Evolutionary conservation across 2,888 invertebrate species (phyloP), one percentile per base, ranked within the genome.

Genomic region (Busseola fusca): DNA sequence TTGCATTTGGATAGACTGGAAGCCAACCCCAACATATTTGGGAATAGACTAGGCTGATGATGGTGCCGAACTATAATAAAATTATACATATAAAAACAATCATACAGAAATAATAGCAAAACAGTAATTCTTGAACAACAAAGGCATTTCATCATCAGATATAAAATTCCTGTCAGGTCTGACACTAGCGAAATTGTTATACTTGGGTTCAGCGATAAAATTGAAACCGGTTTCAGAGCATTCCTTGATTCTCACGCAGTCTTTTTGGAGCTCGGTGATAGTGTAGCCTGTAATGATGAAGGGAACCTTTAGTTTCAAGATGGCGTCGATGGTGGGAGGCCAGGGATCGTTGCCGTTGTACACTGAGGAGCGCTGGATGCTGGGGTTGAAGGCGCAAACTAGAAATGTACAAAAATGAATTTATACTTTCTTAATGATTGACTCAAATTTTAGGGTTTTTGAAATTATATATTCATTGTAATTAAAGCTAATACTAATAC

Each of bases 151-250:
- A 76, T 97, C 97, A 84, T 97, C 97, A 10, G 97, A 97, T 21
- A 97, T 97, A 80, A 98, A 97, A 87, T 97, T 98, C 63, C 97
- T 96, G 82, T 97, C 97, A 0, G 97, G 97, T 77, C 97, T 96
- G 0, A 97, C 95, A 58, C 97, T 97, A 0, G 97, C 95, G 84
- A 97, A 97, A 0, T 96, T 96, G 91, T 98, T 98, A 50, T 91
- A 92, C 21, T 93, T 94, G 0, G 97, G 96, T 14, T 96, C 96
- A 0, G 96, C 87, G 14, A 97, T 86, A 0, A 97, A 88, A 57
- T 96, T 94, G 40, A 96, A 88, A 2, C 94, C 93, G 0, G 92
- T 88, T 70, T 95, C 93, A 0, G 96, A 94, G 63, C 94, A 94
- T 58, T 95, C 93, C 57, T 96, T 92, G 72, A 97, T 94, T 54